Base-by-base conservation (phyloP, 2,113 vertebrate species). In the Aleadryas rufinucha region DNA sequence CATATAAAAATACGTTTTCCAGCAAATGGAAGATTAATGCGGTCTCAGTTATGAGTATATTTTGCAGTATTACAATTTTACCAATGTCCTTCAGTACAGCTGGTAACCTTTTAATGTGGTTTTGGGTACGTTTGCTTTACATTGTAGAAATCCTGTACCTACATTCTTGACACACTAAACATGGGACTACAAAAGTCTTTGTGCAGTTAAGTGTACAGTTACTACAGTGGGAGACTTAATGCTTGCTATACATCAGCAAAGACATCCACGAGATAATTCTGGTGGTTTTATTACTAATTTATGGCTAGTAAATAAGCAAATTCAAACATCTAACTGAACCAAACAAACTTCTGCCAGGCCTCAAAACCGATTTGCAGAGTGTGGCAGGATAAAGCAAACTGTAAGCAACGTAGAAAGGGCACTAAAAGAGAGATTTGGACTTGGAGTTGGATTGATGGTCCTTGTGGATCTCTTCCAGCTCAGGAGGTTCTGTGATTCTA, bases 361-460 rank as follows among this genome's bases (percentile, higher is more conserved):
- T 93, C 70, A 57, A 64, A 92, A 13, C n/a, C 31, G 0, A 23
- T 78, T 81, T 87, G 69, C 64, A 9, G 64, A 86, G 14, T 11
- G 13, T 56, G 61, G 80, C 39, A 56, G 69, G 52, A 12, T 69
- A 30, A 63, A 72, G 17, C 18, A 65, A 70, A 56, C 37, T 18
- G 2, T 16, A 26, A 49, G 45, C 23, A 27, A 7, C 0, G 1
- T 30, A 19, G n/a, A 12, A 15, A 84, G n/a, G 24, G 10, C 11
- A 14, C 21, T 13, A 19, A 47, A 28, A 39, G 56, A 72, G 49
- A 39, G 30, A 13, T 54, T 61, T 54, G 61, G n/a, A 16, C 47
- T 82, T 60, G 69, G 37, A 57, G 50, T 28, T 72, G 44, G 33
- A 39, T 37, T 22, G 18, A 3, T 80, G 66, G 8, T 57, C 35